These are phyloP conservation scores for Anagyrus pseudococci DNA, from an alignment of 2,888 invertebrate genomes.

Conservation along the genomic window DNA sequence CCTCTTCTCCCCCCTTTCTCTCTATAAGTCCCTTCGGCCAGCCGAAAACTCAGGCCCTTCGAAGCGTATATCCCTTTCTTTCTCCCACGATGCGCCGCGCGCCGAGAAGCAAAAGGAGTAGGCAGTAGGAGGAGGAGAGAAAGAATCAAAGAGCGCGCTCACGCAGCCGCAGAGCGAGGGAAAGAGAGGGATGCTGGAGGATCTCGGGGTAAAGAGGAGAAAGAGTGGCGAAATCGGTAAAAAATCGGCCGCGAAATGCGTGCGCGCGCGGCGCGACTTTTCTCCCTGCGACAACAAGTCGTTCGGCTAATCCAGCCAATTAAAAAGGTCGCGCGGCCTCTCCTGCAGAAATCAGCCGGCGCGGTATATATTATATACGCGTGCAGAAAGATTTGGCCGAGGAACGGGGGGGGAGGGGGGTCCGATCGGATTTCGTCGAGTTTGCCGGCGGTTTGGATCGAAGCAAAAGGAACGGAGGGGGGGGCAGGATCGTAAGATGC, in stretches of 20 bases:
- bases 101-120: slow-evolving; percentile 4
- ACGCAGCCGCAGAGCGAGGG: neutral
- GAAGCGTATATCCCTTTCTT: slow-evolving; percentile 1
- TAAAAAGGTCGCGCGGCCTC: slow-evolving; percentile 52
- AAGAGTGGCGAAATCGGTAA: neutral
- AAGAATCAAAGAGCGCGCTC: slow-evolving; percentile 1
- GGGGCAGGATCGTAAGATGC: neutral
- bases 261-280: neutral
- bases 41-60: neutral
- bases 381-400: slow-evolving; percentile 14
- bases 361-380: slow-evolving; percentile 27
- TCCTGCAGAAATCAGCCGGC: neutral
- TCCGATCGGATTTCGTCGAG: neutral
- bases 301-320: slow-evolving; percentile 58
- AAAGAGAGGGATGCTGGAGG: slow-evolving; percentile 21
- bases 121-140: neutral
- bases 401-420: neutral
- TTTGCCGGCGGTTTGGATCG: too few relatives aligned
- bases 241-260: neutral
- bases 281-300: neutral
- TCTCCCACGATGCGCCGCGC: neutral
- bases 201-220: slow-evolving; percentile 4
- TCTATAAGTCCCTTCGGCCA: neutral
- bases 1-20: slow-evolving; percentile 7
- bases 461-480: too few relatives aligned